Base-by-base conservation (phyloP, 1,140 invertebrate species). In the Acromyrmex heyeri region DNA sequence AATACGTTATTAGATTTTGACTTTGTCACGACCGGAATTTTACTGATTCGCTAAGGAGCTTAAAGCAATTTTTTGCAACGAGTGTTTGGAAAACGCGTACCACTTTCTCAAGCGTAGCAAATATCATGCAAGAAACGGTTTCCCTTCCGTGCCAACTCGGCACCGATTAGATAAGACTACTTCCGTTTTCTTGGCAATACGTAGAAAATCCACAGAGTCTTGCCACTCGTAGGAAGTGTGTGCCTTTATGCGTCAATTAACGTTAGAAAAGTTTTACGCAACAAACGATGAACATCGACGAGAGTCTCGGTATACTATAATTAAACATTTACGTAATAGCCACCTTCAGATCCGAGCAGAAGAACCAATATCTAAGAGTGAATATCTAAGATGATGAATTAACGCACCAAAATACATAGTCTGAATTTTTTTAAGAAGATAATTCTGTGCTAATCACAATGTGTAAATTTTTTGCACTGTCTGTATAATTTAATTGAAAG, bases 181-280 rank as follows among this genome's bases (percentile, higher is more conserved):
- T 83, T 83, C 79, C 79, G 79, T 83, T 83, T 83, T 83, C 79
- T 83, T 83, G 38, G 44, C 27, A n/a, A 24, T 50, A 67, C 69
- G 21, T 70, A 83, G 27, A 18, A 73, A 83, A 73, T 48, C 38
- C 2, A 34, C 18, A 61, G 38, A 73, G 10, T 59, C 12, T 48
- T 48, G 27, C 18, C 8, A 14, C 38, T 50, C 67, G 3, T 18
- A 61, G 7, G 38, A 61, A 83, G 67, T 83, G 38, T 77, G 12
- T 30, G 16, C 38, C 38, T 83, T 83, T 61, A 73, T 16, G 34
- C 64, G 50, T 70, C 30, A 73, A 48, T 83, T 82, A 82, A 12
- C 38, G 12, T 73, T 27, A 73, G 53, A 73, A 83, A 48, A 83
- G 44, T 50, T 73, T 83, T 83, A 21, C 79, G 79, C 79, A 73